Percentiles rank a stretch among this genome's conserved stretches.
Conservation (phyloP, 2,797 vertebrate species). For the Cygnus olor region DNA sequence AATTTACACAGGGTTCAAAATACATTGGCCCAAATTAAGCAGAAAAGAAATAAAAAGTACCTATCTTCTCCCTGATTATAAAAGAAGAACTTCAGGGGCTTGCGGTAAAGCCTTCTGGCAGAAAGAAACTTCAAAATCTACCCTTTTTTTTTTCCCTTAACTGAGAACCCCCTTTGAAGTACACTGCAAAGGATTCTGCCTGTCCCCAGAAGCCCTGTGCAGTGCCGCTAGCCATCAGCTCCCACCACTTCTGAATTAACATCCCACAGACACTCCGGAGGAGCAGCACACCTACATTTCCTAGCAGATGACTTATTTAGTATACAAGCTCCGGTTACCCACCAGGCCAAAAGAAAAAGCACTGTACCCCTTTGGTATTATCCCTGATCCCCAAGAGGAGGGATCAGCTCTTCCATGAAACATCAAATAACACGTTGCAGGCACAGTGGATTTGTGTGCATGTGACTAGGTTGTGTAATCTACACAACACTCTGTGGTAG, state of each 20-base stretch:
- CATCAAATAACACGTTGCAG: conserved; percentile 58
- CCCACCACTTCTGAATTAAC: conserved; percentile 66
- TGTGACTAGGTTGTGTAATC: conserved; percentile 65
- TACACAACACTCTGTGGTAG: not conserved
- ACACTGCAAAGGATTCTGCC: conserved; percentile 58
- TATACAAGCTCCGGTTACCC: conserved; percentile 45
- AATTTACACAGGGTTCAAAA: conserved; percentile 39
- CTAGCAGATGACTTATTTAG: conserved; percentile 70
- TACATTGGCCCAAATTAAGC: conserved; percentile 58
- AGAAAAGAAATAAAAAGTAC: conserved; percentile 68
- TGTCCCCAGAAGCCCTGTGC: conserved; percentile 64
- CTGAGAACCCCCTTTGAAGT: conserved; percentile 67
- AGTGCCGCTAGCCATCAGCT: conserved; percentile 60
- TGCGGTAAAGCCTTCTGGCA: conserved; percentile 70
- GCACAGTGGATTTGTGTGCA: conserved; percentile 29
- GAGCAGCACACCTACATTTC: conserved; percentile 56
- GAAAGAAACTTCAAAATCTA: conserved; percentile 76
- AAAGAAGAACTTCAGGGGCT: conserved; percentile 71
- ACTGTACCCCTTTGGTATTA: conserved; percentile 61
- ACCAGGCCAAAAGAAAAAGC: conserved; percentile 67
- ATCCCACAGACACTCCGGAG: conserved; percentile 53
- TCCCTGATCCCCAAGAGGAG: conserved; percentile 60
- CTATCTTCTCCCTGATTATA: conserved; percentile 65
- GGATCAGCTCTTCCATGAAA: conserved; percentile 57
- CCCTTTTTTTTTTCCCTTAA: conserved; percentile 58